phyloP scores from a whole-genome alignment of 2,888 invertebrate species.

The Tortrix viridana region DNA sequence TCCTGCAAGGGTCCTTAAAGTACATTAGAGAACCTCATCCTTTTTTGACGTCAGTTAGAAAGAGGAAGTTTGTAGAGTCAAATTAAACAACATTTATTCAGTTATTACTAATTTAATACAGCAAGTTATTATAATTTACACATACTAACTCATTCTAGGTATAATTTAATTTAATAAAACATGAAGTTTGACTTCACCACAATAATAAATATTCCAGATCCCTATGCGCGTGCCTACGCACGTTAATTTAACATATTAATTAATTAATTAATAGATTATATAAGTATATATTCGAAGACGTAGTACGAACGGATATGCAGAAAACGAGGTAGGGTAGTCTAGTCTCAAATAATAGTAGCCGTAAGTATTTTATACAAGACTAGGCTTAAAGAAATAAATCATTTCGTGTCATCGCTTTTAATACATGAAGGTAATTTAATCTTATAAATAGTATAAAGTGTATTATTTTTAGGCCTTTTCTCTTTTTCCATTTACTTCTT shows the following conservation, averaged over 20 bases:
- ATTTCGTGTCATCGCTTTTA: neutral
- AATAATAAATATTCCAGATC: slow-evolving; percentile 51
- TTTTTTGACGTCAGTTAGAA: no score
- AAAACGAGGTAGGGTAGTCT: slow-evolving; percentile 58
- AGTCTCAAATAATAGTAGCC: slow-evolving; percentile 28
- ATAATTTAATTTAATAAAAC: slow-evolving; percentile 59
- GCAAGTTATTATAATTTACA: slow-evolving; percentile 72
- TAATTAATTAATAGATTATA: slow-evolving; percentile 48
- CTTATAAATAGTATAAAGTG: slow-evolving; percentile 21
- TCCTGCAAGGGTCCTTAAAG: no score
- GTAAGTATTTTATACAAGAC: slow-evolving; percentile 31
- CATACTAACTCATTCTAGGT: slow-evolving; percentile 61
- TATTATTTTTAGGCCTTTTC: slow-evolving; percentile 58
- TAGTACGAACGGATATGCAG: slow-evolving; percentile 56
- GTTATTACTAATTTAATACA: slow-evolving; percentile 80
- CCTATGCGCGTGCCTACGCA: slow-evolving; percentile 46
- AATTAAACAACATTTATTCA: slow-evolving; percentile 57
- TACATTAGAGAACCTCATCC: no score
- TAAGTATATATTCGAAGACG: slow-evolving; percentile 37
- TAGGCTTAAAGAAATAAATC: slow-evolving; percentile 30
- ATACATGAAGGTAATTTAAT: slow-evolving; percentile 17
- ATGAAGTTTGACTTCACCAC: slow-evolving; percentile 74
- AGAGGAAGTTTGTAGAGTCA: no score
- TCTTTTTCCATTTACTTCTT: slow-evolving; percentile 16
- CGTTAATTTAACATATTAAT: slow-evolving; percentile 48